These are phyloP conservation scores for Vipera ursinii DNA, from an alignment of 2,797 vertebrate species.

Conservation along the genomic window DNA sequence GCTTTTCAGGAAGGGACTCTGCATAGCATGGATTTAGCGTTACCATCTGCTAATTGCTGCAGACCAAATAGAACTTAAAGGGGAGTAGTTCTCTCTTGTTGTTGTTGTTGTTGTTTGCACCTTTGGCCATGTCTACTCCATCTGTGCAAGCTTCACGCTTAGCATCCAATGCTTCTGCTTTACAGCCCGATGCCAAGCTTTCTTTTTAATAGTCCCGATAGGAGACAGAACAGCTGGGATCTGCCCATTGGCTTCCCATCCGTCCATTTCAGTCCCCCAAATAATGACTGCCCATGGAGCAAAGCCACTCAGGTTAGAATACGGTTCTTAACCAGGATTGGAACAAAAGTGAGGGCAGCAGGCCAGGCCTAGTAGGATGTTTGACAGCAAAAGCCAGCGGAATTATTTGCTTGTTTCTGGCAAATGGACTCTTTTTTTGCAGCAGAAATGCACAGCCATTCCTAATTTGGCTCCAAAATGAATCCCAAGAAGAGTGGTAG, in stretches of 20 bases:
- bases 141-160: background rate
- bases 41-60: background rate
- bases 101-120: background rate
- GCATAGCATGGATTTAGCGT: background rate
- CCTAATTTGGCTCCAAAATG: background rate
- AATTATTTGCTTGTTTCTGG: background rate
- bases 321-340: background rate
- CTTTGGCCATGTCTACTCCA: background rate
- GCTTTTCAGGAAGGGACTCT: background rate
- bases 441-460: background rate
- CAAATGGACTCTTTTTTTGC: background rate
- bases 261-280: background rate
- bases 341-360: background rate
- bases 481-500: background rate
- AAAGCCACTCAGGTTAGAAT: background rate
- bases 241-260: background rate
- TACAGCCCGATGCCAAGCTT: background rate
- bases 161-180: background rate
- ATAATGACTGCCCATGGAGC: background rate
- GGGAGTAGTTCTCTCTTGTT: background rate
- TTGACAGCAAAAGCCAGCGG: background rate
- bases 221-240: background rate
- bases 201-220: background rate
- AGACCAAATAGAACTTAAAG: background rate
- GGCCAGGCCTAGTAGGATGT: background rate